Base-by-base conservation (phyloP, 2,797 vertebrate species). In the Rhinophrynus dorsalis region DNA sequence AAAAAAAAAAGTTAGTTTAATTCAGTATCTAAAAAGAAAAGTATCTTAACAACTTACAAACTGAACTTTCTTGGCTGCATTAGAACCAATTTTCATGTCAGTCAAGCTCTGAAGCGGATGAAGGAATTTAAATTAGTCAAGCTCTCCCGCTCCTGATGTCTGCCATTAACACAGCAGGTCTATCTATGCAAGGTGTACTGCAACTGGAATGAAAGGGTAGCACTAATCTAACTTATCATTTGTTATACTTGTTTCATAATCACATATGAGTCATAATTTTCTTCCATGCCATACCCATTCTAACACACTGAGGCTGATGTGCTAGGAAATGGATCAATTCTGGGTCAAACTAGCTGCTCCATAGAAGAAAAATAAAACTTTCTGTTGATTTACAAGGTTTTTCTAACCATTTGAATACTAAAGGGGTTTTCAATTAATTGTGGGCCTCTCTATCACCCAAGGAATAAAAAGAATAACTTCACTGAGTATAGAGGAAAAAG, bases 141-240 rank as follows among this genome's bases (percentile, higher is more conserved):
- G 32, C 42, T 62, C 20, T 65, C 58, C 24, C 60, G 64, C 24
- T 17, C 23, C 52, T 57, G 42, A 64, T 57, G 68, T 21, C 40
- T 72, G 61, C 56, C 45, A 72, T 72, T 72, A 72, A 45, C 61
- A 40, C 61, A 65, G 68, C 68, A 44, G n/a, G 68, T 72, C 52
- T 65, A 26, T 24, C 68, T 72, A 30, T 29, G 33, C 32, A 57
- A 42, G 44, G 52, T 65, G 61, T 59, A 13, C 54, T 42, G 44
- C 23, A 38, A 13, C 17, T 38, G 45, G 18, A 71, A 47, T 27
- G 27, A 54, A 68, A 37, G 15, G 30, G 47, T 50, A 40, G 51
- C 40, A 30, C 52, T 63, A 33, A 60, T 40, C 68, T 23, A 64
- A 48, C 50, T 57, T 64, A 40, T 7, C 20, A 61, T 62, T 70